Evolutionary conservation across 2,113 vertebrate species (phyloP).

Genomic region (Accipiter virgatus): DNA sequence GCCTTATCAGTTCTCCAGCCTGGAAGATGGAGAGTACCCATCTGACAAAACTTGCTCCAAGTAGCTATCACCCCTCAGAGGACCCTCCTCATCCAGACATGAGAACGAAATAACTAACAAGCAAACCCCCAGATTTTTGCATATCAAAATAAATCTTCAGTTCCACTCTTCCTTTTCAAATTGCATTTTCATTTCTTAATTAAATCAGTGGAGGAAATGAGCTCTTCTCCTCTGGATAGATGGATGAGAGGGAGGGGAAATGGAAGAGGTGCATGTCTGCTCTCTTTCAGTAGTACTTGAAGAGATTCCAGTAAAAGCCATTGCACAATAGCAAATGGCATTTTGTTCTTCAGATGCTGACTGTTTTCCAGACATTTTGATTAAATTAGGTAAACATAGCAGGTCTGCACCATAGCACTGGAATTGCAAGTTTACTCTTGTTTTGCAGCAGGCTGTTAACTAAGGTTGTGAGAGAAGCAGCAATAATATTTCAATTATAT

Average conservation of each 20-base stretch:
- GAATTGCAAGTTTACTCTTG: background rate
- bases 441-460: constrained; percentile 19
- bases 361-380: background rate
- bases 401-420: background rate
- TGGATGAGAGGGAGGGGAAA: background rate
- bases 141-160: background rate
- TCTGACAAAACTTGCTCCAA: background rate
- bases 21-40: background rate
- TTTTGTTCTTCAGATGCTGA: background rate
- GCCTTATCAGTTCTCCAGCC: background rate
- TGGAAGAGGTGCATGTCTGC: background rate
- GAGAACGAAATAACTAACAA: background rate
- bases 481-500: background rate
- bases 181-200: constrained; percentile 5
- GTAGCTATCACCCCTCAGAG: background rate
- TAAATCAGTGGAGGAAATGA: constrained; percentile 34
- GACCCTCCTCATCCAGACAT: background rate
- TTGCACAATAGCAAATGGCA: background rate
- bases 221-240: background rate
- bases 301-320: background rate
- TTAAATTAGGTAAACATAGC: background rate
- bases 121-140: background rate
- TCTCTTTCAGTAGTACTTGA: background rate
- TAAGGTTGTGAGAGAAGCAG: background rate
- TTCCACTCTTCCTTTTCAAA: background rate